Evolutionary conservation across 1,140 invertebrate species (phyloP), one percentile per base, ranked within the genome.

Genomic region (Ctenoplectra terminalis): DNA sequence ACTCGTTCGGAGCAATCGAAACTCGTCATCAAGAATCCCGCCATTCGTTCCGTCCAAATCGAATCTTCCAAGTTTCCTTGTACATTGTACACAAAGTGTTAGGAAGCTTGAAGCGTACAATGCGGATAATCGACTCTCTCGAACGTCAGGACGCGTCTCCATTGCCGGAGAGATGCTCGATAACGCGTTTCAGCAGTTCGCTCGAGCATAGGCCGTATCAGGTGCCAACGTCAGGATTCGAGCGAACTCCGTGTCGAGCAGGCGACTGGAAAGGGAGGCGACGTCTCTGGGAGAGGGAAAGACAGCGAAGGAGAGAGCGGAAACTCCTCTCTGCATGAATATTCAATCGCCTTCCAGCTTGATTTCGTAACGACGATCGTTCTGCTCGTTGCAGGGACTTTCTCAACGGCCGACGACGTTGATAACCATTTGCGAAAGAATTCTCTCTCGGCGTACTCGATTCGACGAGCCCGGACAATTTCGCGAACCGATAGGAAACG

Each of bases 341-440:
- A 87, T 87, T 87, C 85, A 87, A 83, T 87, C 84, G 81, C 34
- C 70, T 79, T 82, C 64, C 84, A 67, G 72, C 67, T 86, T 84
- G 84, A 86, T 87, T 87, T 84, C 72, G 82, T 76, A 86, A 86
- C 66, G 23, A 46, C 67, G 54, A 72, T 60, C 81, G 69, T 60
- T 23, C 75, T 63, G 58, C 71, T 79, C 81, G 72, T 76, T 73
- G 69, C 74, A 7, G 48, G 66, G 67, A 87, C 85, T 86, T 87
- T 86, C 85, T 84, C 86, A 60, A 77, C 67, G 34, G 34, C 29
- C 58, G 46, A n/a, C 61, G 64, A 69, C 73, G 80, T 78, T 54
- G 83, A 82, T 86, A 86, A 86, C 74, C 64, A 58, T 74, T 67
- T 64, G 72, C 64, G 84, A 85, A 85, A 77, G 66, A 85, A 81